Evolutionary conservation across 2,797 vertebrate species (phyloP).

Genomic region (Antrozous pallidus): DNA sequence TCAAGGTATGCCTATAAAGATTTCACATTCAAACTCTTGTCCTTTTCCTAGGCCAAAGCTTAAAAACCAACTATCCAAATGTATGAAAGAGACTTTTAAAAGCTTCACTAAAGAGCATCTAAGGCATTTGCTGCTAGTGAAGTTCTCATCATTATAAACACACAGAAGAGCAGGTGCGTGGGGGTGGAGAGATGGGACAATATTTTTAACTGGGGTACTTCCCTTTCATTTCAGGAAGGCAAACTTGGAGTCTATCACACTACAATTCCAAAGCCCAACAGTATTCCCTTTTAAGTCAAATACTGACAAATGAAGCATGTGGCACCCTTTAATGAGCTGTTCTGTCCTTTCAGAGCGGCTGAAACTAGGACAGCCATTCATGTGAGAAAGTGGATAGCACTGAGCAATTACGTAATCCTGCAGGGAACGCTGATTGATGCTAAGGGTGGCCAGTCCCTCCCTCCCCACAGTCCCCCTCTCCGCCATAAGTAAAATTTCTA

Average conservation of each 20-base stretch:
- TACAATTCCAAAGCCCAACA: not conserved
- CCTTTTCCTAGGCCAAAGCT: not conserved
- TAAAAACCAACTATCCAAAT: not conserved
- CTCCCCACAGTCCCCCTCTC: not conserved
- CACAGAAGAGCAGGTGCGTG: not conserved
- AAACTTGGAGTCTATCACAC: slow-evolving; percentile 8
- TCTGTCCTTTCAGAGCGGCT: slow-evolving; percentile 56
- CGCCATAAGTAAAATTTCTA: not conserved
- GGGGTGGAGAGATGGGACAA: accelerated
- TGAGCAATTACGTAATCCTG: not conserved
- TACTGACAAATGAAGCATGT: slow-evolving; percentile 53
- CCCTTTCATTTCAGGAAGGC: slow-evolving; percentile 42
- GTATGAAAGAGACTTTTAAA: not conserved
- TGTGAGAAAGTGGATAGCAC: slow-evolving; percentile 48
- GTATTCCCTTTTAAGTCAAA: slow-evolving; percentile 47
- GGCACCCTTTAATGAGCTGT: slow-evolving; percentile 57
- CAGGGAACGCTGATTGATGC: not conserved
- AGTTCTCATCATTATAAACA: not conserved
- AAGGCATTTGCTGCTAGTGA: not conserved
- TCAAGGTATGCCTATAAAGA: not conserved
- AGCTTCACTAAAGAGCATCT: not conserved
- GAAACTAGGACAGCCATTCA: slow-evolving; percentile 76
- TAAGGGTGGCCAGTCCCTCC: not conserved
- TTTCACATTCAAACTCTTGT: not conserved
- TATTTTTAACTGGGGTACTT: not conserved